These are phyloP conservation scores for Eilema depressum DNA, from an alignment of 2,888 invertebrate species.

Conservation along the genomic window DNA sequence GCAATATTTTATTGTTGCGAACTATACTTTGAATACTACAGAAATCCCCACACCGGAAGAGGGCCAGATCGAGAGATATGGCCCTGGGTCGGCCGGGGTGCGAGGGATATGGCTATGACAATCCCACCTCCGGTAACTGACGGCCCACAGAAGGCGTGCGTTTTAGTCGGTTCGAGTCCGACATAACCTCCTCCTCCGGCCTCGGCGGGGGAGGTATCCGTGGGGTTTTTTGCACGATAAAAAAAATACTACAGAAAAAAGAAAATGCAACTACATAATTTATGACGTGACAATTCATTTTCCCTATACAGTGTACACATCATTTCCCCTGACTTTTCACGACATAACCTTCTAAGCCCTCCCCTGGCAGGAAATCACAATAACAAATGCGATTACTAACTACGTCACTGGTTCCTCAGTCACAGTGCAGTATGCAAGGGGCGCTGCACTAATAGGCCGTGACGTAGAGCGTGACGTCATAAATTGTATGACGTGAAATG, in stretches of 20 bases:
- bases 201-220: no score
- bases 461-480: conserved; percentile 65
- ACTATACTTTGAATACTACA: no score
- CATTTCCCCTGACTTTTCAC: conserved; percentile 22
- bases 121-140: no score
- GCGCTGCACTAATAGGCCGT: conserved; percentile 59
- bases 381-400: conserved; percentile 54
- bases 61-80: no score
- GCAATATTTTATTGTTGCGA: no score
- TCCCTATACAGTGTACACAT: conserved; percentile 1
- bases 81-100: no score
- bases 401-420: conserved; percentile 47
- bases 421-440: conserved; percentile 41
- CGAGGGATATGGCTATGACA: no score
- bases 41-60: no score
- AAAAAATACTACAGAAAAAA: background rate
- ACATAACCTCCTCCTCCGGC: no score
- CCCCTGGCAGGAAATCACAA: conserved; percentile 38
- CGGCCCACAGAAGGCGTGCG: no score
- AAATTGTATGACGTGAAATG: conserved; percentile 45
- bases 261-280: background rate
- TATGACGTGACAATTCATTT: conserved; percentile 18
- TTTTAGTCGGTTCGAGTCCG: no score
- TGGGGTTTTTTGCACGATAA: no score
- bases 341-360: conserved; percentile 27